Conservation (phyloP, 2,888 invertebrate species). For the Colostygia pectinataria region DNA sequence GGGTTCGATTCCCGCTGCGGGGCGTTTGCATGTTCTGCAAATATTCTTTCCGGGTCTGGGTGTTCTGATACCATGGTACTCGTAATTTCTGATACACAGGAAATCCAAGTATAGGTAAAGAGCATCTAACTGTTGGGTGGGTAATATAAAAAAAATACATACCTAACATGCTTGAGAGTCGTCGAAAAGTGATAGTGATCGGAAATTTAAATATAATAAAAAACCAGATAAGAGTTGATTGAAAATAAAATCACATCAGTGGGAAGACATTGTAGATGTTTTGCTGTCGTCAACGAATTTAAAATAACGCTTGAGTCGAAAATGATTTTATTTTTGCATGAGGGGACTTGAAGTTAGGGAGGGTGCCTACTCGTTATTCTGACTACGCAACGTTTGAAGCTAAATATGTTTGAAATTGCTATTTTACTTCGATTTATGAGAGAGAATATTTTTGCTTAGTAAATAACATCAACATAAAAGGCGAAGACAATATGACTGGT, state of each 20-base stretch:
- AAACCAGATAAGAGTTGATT: slow-evolving; percentile 32
- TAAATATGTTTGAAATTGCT: slow-evolving; percentile 70
- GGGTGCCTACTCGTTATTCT: slow-evolving; percentile 64
- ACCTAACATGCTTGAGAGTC: neutral
- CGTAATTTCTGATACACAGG: too few species aligned
- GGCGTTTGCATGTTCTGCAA: too few species aligned
- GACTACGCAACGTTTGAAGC: slow-evolving; percentile 58
- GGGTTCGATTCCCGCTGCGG: too few species aligned
- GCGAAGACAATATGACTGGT: slow-evolving; percentile 31
- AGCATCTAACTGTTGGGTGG: too few species aligned
- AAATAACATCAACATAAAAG: slow-evolving; percentile 37
- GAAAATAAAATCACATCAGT: slow-evolving; percentile 35
- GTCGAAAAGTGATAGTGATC: slow-evolving; percentile 25
- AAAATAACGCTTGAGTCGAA: slow-evolving; percentile 61
- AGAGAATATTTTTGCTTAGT: slow-evolving; percentile 32
- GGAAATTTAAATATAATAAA: slow-evolving; percentile 18
- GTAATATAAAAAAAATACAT: too few species aligned
- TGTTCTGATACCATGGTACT: slow-evolving; percentile 28
- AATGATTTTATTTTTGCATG: slow-evolving; percentile 64
- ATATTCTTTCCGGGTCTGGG: too few species aligned
- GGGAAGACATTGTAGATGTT: slow-evolving; percentile 39
- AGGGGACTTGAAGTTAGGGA: slow-evolving; percentile 54
- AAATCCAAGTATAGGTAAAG: too few species aligned
- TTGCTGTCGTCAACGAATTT: slow-evolving; percentile 50
- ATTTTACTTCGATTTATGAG: slow-evolving; percentile 51